Evolutionary conservation across 1,140 invertebrate species (phyloP).

Genomic region (Gyrodactylus salaris): DNA sequence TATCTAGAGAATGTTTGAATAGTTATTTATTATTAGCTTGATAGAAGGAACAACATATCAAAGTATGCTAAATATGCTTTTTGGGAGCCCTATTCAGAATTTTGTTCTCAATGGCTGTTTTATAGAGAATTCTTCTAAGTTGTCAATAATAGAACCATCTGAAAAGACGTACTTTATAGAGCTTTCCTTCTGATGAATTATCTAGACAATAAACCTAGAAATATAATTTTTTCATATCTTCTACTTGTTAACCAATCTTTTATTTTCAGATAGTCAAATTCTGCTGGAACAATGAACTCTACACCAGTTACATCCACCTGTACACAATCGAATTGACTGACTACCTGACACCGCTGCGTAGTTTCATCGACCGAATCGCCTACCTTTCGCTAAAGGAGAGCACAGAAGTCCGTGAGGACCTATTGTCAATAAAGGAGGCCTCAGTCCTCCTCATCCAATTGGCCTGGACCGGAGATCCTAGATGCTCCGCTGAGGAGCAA

Average conservation of each 20-base stretch:
- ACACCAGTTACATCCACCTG: not conserved
- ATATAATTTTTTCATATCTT: no score
- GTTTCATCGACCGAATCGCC: not conserved
- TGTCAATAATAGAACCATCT: no score
- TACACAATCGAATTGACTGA: not conserved
- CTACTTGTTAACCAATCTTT: no score
- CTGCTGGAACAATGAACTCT: not conserved
- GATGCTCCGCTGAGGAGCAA: not conserved
- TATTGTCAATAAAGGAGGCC: not conserved
- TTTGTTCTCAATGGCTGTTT: not conserved
- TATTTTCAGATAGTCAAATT: not conserved
- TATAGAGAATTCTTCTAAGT: not conserved
- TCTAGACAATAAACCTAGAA: no score
- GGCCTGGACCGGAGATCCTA: not conserved
- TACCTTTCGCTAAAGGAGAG: not conserved
- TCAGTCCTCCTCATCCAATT: not conserved
- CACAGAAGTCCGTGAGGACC: not conserved
- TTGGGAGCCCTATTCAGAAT: no score
- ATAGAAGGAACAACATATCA: no score
- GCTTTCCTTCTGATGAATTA: no score
- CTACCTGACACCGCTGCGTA: not conserved
- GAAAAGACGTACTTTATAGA: no score
- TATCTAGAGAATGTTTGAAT: no score
- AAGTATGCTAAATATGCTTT: no score
- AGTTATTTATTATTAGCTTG: no score